phyloP scores from a whole-genome alignment of 1,140 invertebrate species.

The Alviniconcha marisindica region DNA sequence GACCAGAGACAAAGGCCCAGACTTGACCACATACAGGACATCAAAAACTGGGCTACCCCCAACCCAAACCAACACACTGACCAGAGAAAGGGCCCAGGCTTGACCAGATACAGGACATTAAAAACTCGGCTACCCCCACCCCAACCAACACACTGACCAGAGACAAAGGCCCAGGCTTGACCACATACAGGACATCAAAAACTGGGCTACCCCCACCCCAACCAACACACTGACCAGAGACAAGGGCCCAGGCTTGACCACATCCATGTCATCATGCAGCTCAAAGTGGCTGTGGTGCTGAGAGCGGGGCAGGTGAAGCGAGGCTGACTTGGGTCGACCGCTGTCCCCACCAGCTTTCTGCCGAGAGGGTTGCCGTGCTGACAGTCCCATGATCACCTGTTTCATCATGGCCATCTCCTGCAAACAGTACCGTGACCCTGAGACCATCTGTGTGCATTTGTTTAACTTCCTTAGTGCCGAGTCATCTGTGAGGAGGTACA shows the following conservation, averaged over 20 bases:
- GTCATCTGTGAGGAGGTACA: too few species aligned
- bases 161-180: not conserved
- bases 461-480: not conserved
- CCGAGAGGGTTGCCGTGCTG: constrained; percentile 56
- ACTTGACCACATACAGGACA: too few species aligned
- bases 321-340: constrained; percentile 55
- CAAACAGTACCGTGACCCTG: not conserved
- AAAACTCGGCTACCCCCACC: too few species aligned
- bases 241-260: constrained; percentile 64
- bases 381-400: constrained; percentile 68
- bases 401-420: constrained; percentile 73
- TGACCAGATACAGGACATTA: too few species aligned
- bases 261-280: constrained; percentile 60
- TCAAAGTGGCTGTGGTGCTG: constrained; percentile 53
- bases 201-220: too few species aligned
- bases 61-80: too few species aligned
- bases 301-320: constrained; percentile 45
- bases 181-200: not conserved
- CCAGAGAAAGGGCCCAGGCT: too few species aligned
- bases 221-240: constrained; percentile 52
- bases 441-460: not conserved
- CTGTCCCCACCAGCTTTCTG: constrained; percentile 54
- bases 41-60: too few species aligned
- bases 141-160: too few species aligned
- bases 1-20: too few species aligned